Evolutionary conservation across 2,113 vertebrate species (phyloP), one percentile per base, ranked within the genome.

Genomic region (Piliocolobus tephrosceles): DNA sequence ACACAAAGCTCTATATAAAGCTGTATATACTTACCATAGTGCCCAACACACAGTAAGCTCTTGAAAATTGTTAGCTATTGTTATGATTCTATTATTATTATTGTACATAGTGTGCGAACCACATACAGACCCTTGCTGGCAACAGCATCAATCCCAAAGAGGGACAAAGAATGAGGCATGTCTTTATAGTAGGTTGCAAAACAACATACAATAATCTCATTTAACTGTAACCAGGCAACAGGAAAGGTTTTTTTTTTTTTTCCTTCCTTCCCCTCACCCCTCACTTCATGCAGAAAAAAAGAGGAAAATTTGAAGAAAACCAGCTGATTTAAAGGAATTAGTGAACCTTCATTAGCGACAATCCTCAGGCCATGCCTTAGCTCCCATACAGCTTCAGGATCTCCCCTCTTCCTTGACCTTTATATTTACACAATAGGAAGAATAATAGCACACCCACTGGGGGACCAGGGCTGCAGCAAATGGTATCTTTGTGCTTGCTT

Each of bases 151-250:
- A 38, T 66, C 50, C 70, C 52, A 43, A 83, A 79, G 32, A 16
- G 32, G 61, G 13, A 70, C 82, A 87, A 81, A 90, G 57, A 87
- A 76, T 90, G 40, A 90, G 72, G 52, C n/a, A 35, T 76, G 18
- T 47, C 81, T 83, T 38, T 40, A 47, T 22, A 40, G 38, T 61
- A 95, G 58, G 50, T 6, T 86, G 76, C 57, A 90, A 87, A 81
- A 58, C 52, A 90, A 35, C 13, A 40, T 83, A 22, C 1, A 45
- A 43, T 27, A 12, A 91, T 87, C 57, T 80, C 52, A 76, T 91
- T 57, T 79, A 81, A 20, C 47, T 57, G 90, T 95, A 90, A 92
- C 76, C 76, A 94, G 93, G 88, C 93, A 93, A 93, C 84, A 73
- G 64, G 50, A 76, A 76, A 72, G 30, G 5, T 8, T 68, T 85